Conservation (phyloP, 2,113 vertebrate species). For the Psittacula cyanocephala region DNA sequence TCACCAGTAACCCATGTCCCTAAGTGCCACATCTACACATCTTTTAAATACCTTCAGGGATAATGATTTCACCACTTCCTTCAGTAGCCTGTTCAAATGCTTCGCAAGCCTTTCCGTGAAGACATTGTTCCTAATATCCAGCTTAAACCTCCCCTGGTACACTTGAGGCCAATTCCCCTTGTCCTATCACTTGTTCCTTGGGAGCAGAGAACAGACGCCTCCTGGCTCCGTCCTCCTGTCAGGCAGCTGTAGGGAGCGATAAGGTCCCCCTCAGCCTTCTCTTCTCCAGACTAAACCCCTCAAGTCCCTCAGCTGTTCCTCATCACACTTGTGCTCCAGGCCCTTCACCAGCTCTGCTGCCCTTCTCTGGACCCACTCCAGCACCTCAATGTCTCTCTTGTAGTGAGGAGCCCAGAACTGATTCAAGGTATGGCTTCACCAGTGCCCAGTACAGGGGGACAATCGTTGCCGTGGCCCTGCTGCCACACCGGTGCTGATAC, state of each 20-base stretch:
- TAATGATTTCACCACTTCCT: neutral
- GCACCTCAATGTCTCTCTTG: neutral
- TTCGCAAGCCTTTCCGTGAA: neutral
- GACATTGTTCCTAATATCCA: neutral
- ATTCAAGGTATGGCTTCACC: rapidly evolving
- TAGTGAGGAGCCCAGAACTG: neutral
- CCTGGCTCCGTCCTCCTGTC: neutral
- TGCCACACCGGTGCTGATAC: neutral
- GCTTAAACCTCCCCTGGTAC: neutral
- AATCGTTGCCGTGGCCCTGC: neutral
- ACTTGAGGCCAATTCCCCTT: neutral
- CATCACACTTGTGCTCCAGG: neutral
- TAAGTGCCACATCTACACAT: neutral
- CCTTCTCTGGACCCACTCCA: neutral
- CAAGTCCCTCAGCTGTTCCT: neutral
- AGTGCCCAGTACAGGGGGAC: rapidly evolving
- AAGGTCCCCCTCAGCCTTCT: too few relatives aligned
- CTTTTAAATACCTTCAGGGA: neutral
- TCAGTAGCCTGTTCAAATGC: neutral
- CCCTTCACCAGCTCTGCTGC: neutral
- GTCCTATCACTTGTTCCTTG: neutral
- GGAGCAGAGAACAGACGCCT: neutral
- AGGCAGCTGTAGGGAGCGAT: neutral
- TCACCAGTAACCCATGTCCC: neutral
- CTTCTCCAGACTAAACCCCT: neutral